Evolutionary conservation across 2,797 vertebrate genomes (phyloP).

Genomic region (Xerus rutilus): DNA sequence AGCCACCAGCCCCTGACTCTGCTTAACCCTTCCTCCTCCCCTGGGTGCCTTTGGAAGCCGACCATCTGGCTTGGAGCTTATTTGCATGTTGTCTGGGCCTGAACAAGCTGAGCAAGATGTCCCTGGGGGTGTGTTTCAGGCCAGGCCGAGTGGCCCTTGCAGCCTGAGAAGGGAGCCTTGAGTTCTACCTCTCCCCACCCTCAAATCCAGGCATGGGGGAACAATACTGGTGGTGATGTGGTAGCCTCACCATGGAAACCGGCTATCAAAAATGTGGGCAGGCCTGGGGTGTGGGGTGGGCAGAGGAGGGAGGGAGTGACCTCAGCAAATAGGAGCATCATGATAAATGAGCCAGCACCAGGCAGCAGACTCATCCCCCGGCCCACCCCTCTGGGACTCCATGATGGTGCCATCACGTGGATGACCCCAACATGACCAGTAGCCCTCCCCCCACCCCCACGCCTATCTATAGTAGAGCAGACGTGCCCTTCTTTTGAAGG

Average conservation of each 20-base stretch:
- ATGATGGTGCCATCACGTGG: conserved; percentile 68
- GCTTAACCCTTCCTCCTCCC: conserved; percentile 83
- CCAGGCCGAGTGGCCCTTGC: conserved; percentile 76
- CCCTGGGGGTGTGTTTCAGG: conserved; percentile 76
- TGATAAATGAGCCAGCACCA: conserved; percentile 90
- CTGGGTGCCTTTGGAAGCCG: conserved; percentile 84
- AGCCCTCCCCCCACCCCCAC: not conserved
- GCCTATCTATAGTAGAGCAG: not conserved
- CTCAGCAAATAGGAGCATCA: conserved; percentile 89
- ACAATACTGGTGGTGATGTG: conserved; percentile 87
- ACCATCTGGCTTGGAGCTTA: conserved; percentile 82
- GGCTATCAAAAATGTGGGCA: conserved; percentile 89
- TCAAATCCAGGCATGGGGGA: conserved; percentile 84
- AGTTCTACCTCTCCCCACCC: conserved; percentile 83
- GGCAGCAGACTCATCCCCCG: conserved; percentile 84
- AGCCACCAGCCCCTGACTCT: conserved; percentile 70
- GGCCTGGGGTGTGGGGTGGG: conserved; percentile 73
- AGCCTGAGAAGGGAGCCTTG: conserved; percentile 65
- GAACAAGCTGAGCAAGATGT: conserved; percentile 74
- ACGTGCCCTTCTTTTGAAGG: not conserved
- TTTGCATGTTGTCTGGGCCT: conserved; percentile 86
- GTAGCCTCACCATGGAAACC: conserved; percentile 90
- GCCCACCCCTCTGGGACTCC: conserved; percentile 76
- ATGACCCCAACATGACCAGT: conserved; percentile 86
- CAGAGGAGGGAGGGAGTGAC: conserved; percentile 88